Percentiles rank a stretch among this genome's conserved stretches.
These are phyloP conservation scores for Cryptotermes secundus DNA, from an alignment of 1,140 invertebrate genomes.

Conservation along the genomic window DNA sequence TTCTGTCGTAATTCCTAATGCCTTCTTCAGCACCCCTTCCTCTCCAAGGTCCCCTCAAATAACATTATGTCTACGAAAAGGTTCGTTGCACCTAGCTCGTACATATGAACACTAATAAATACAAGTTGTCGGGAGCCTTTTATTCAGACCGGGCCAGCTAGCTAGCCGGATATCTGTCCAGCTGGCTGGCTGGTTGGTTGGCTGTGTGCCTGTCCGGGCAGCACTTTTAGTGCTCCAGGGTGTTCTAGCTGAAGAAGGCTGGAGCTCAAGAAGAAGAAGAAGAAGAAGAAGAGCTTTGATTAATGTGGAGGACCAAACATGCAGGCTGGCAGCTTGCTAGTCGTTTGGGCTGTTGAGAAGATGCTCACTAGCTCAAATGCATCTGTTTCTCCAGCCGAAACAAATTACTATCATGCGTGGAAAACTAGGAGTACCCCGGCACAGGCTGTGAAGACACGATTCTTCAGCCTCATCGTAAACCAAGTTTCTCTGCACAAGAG, in stretches of 20 bases:
- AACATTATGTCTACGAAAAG: neutral
- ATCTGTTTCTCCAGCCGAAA: neutral
- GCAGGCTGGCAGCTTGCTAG: conserved; percentile 2
- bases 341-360: neutral
- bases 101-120: neutral
- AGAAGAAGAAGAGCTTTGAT: neutral
- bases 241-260: neutral
- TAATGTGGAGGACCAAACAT: conserved; percentile 5
- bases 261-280: no score
- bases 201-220: neutral
- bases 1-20: neutral
- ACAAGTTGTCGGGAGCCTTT: neutral
- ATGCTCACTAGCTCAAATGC: neutral
- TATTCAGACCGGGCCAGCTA: neutral
- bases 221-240: neutral
- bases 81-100: neutral
- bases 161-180: neutral
- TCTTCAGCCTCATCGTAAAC: no score
- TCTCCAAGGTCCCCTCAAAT: neutral
- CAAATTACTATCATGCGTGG: neutral
- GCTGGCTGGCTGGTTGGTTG: neutral
- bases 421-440: neutral
- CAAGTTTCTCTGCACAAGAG: no score
- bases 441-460: no score
- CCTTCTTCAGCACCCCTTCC: neutral